A percentile compares a stretch with the other conserved stretches of the same genome.
Conservation (phyloP, 92 coral and sea anemone species). For the Blastomussa wellsi region DNA sequence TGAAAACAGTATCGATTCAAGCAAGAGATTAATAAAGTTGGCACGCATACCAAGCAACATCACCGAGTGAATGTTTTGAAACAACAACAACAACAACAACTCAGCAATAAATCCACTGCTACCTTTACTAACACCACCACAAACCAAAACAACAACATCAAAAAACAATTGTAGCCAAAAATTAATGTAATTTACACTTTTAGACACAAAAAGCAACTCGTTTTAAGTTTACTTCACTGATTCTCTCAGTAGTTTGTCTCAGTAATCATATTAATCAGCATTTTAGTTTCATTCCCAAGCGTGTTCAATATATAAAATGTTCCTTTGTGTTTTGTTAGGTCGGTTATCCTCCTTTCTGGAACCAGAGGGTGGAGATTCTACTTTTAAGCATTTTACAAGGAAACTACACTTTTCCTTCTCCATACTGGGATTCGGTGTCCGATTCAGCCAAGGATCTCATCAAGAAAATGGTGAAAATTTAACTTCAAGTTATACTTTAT, state of each 20-base stretch:
- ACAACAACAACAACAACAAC: not conserved
- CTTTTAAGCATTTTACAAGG: conserved; percentile 87
- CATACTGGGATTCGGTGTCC: conserved; percentile 94
- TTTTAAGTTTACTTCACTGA: too few relatives aligned
- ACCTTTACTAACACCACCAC: not conserved
- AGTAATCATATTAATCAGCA: not conserved
- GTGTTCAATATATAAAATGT: not conserved
- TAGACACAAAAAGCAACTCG: not conserved
- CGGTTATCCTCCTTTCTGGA: conserved; percentile 99
- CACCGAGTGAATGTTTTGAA: not conserved
- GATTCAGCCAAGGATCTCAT: conserved; percentile 90
- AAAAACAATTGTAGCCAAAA: not conserved
- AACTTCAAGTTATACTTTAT: not conserved
- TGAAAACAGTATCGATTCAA: too few relatives aligned
- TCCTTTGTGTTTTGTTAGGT: conserved; percentile 43
- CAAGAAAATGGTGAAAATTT: conserved; percentile 68
- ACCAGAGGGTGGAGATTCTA: conserved; percentile 79
- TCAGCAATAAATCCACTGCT: too few relatives aligned
- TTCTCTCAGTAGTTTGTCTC: not conserved
- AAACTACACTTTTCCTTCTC: conserved; percentile 91
- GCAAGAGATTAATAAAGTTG: too few relatives aligned
- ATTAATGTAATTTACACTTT: too few relatives aligned
- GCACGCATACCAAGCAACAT: not conserved
- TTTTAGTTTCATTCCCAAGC: not conserved
- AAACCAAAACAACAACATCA: not conserved